Evolutionary conservation across 2,888 invertebrate genomes (phyloP).

Genomic region (Epirrhoe tristata): DNA sequence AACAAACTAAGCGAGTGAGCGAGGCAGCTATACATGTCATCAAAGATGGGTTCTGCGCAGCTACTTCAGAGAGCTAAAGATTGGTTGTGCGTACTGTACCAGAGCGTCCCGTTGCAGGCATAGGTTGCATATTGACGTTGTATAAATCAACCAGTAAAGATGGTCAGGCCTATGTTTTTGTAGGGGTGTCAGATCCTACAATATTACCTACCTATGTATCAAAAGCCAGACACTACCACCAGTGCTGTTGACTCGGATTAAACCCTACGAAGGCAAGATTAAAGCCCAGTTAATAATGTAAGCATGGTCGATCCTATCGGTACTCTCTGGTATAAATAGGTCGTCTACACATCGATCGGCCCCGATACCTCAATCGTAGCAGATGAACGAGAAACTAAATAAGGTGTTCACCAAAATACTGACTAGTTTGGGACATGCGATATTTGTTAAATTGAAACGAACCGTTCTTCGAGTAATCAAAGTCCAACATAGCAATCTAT

Average conservation of each 20-base stretch:
- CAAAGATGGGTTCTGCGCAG: no score
- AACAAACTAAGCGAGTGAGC: no score
- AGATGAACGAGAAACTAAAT: conserved; percentile 20
- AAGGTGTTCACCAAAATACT: background rate
- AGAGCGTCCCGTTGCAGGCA: no score
- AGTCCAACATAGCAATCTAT: no score
- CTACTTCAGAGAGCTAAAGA: no score
- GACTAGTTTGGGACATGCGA: background rate
- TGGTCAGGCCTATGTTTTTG: no score
- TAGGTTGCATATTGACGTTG: no score
- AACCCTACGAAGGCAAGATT: background rate
- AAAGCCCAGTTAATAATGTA: background rate
- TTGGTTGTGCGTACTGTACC: no score
- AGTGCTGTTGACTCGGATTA: background rate
- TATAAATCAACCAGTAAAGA: no score
- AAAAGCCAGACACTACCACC: background rate
- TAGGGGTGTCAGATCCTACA: no score
- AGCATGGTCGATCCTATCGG: background rate
- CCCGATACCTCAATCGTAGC: background rate
- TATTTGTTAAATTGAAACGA: background rate
- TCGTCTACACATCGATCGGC: conserved; percentile 12
- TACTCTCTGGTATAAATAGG: conserved; percentile 3
- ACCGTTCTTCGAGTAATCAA: no score
- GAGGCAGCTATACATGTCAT: no score
- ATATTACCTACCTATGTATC: background rate